Base-by-base conservation (phyloP, 2,113 vertebrate genomes). In the Nymphicus hollandicus region DNA sequence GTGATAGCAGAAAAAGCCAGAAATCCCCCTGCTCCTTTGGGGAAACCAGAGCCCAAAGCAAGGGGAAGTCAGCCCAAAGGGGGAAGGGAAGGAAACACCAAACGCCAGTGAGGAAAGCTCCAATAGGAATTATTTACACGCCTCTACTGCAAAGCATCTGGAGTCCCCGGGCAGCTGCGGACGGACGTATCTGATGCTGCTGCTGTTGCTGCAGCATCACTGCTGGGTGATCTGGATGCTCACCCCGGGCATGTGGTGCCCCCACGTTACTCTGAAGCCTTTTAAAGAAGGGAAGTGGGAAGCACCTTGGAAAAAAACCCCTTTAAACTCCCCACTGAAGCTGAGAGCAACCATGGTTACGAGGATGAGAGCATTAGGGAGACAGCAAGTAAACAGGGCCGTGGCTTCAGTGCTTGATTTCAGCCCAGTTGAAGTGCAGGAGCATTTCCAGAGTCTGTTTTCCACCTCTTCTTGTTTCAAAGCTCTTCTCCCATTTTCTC, bases 311-410 rank as follows among this genome's bases (percentile, higher is more conserved):
- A 24, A 73, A 86, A 72, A 71, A 33, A 3, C 9, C 13, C 24
- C n/a, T 69, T 65, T 20, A 0, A 4, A 1, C 5, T 41, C 24
- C 47, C 46, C 4, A 8, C 6, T 9, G 5, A 17, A 82, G 47
- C 37, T 64, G 63, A 53, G 31, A 93, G 79, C 74, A 93, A 35
- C 91, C 91, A 81, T 50, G 89, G 95, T 80, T 87, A 90, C 79
- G 1, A 44, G 71, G 60, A 87, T 58, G 39, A 73, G 85, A 72
- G 73, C 79, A 69, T 65, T 24, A 91, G 89, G 58, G 29, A 85
- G 46, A 8, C 64, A 77, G 68, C n/a, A 46, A 52, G 52, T 61
- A 91, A 87, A 66, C 46, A 88, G 33, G 65, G 89, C 49, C 28
- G 1, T 7, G 70, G 85, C 39, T 68, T 53, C 93, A 71, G 77